These are phyloP conservation scores for Caradrina kadenii DNA, from an alignment of 2,888 invertebrate genomes.

Conservation along the genomic window DNA sequence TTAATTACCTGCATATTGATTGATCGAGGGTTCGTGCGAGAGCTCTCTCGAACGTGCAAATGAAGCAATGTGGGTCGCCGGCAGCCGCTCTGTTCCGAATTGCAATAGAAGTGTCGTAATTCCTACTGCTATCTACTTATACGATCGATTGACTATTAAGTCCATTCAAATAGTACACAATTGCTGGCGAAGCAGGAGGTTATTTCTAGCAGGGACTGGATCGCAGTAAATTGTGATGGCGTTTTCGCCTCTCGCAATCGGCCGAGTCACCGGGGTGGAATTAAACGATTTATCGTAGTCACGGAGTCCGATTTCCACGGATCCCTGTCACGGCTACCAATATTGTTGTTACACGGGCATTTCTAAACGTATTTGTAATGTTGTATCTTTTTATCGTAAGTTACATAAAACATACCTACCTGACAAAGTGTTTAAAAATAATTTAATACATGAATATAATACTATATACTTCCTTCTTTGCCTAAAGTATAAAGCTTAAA, in stretches of 20 bases:
- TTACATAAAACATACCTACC: not conserved
- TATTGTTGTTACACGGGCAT: slow-evolving; percentile 75
- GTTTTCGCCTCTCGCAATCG: slow-evolving; percentile 84
- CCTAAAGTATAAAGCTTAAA: too few relatives aligned
- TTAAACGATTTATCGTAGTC: slow-evolving; percentile 89
- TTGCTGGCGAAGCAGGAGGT: slow-evolving; percentile 71
- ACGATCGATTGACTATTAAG: slow-evolving; percentile 70
- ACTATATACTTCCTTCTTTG: too few relatives aligned
- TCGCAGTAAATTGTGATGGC: slow-evolving; percentile 84
- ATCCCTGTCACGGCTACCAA: slow-evolving; percentile 77
- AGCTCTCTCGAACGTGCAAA: slow-evolving; percentile 36
- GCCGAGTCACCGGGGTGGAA: slow-evolving; percentile 85
- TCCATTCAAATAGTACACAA: slow-evolving; percentile 73
- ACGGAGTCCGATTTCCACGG: slow-evolving; percentile 81
- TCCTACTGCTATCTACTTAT: slow-evolving; percentile 58
- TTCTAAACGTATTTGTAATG: slow-evolving; percentile 69
- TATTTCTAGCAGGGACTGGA: slow-evolving; percentile 72
- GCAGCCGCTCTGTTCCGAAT: slow-evolving; percentile 29
- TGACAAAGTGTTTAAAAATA: not conserved
- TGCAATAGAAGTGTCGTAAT: slow-evolving; percentile 45
- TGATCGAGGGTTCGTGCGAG: slow-evolving; percentile 22
- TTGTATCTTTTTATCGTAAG: slow-evolving; percentile 40
- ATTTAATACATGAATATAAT: too few relatives aligned
- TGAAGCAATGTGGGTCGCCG: slow-evolving; percentile 26
- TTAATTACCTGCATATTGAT: slow-evolving; percentile 56